A percentile compares a stretch with the other conserved stretches of the same genome.
phyloP scores from a whole-genome alignment of 2,797 vertebrate species.

The Molossus alvarezi region DNA sequence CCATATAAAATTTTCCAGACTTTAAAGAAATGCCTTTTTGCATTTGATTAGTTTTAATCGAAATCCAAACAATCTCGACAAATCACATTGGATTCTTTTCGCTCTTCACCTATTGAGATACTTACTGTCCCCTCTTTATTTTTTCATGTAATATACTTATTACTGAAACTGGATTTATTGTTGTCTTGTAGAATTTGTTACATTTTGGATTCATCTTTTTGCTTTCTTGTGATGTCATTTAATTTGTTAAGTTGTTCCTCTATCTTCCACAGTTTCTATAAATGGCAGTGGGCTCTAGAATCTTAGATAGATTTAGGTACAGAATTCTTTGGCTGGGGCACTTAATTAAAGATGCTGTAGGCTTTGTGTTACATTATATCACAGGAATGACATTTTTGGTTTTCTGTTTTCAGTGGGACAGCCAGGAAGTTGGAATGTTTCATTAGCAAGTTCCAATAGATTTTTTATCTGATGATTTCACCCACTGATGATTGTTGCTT shows the following conservation, averaged over 20 bases:
- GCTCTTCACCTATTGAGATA: background rate
- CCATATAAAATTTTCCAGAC: background rate
- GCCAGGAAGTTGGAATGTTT: background rate
- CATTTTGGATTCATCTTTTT: conserved; percentile 30
- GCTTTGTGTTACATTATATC: background rate
- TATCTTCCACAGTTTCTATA: background rate
- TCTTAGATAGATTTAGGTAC: background rate
- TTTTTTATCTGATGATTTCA: background rate
- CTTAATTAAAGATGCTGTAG: background rate
- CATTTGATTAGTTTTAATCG: conserved; percentile 11
- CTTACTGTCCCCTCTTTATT: too few relatives aligned
- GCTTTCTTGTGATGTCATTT: background rate
- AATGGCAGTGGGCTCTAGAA: conserved; percentile 8
- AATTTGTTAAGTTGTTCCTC: conserved; percentile 1
- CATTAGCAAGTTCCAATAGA: background rate
- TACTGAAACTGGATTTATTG: background rate
- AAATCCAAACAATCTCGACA: background rate
- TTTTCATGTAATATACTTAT: background rate
- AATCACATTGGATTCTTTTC: background rate
- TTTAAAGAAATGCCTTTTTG: background rate
- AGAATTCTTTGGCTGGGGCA: background rate
- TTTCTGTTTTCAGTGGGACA: background rate
- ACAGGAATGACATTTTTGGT: background rate
- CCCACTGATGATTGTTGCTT: background rate
- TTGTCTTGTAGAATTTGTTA: background rate